Percentiles rank a stretch among this genome's conserved stretches.
Evolutionary conservation across 2,888 invertebrate species (phyloP).

Genomic region (Drosophila recens): DNA sequence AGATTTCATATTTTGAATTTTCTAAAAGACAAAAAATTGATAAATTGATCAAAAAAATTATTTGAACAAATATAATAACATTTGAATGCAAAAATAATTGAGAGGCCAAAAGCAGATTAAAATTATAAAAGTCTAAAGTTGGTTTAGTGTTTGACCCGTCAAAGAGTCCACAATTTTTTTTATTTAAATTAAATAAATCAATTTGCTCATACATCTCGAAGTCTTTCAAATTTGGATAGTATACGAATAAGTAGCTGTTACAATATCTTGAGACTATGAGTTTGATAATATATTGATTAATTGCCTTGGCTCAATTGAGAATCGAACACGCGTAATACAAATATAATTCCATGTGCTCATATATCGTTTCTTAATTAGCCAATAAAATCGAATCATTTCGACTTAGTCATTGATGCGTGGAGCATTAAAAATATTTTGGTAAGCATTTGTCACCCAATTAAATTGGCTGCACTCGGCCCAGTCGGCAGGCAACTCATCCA

Average conservation of each 20-base stretch:
- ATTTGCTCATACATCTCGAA: neutral
- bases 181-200: too few relatives aligned
- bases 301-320: conserved; percentile 72
- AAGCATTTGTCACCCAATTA: conserved; percentile 81
- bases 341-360: conserved; percentile 27
- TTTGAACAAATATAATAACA: too few relatives aligned
- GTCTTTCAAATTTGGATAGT: too few relatives aligned
- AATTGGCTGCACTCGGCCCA: conserved; percentile 62
- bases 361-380: conserved; percentile 72
- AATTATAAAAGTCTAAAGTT: too few relatives aligned
- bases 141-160: too few relatives aligned
- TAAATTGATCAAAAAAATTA: too few relatives aligned
- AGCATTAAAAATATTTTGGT: conserved; percentile 76
- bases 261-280: neutral
- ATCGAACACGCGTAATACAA: conserved; percentile 60
- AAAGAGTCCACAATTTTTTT: too few relatives aligned
- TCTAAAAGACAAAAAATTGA: too few relatives aligned
- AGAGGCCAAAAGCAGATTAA: too few relatives aligned
- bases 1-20: too few relatives aligned
- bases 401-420: conserved; percentile 79
- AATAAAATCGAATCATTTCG: conserved; percentile 77
- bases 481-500: conserved; percentile 34
- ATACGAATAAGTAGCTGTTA: neutral
- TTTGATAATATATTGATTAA: conserved; percentile 60
- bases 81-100: too few relatives aligned